Evolutionary conservation across 2,888 invertebrate genomes (phyloP).

Genomic region (Sericinus montela): DNA sequence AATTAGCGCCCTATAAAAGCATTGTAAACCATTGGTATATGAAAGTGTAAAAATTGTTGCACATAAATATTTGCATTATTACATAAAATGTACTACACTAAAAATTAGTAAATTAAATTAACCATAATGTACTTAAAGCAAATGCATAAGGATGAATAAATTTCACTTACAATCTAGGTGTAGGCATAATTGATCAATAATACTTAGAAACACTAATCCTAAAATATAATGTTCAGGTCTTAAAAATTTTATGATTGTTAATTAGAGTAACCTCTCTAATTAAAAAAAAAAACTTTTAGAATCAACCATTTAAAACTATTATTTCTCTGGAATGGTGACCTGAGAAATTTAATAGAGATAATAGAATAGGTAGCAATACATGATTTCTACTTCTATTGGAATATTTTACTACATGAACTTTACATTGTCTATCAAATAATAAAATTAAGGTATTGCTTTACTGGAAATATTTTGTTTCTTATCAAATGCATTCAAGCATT

Average conservation of each 20-base stretch:
- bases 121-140: not conserved
- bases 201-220: slow-evolving; percentile 19
- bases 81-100: not conserved
- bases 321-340: slow-evolving; percentile 17
- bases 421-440: slow-evolving; percentile 1
- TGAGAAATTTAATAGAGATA: not conserved
- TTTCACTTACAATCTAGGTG: slow-evolving; percentile 11
- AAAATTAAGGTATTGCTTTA: no score
- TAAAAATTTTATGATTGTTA: slow-evolving; percentile 20
- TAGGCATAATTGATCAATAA: slow-evolving; percentile 21
- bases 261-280: slow-evolving; percentile 23
- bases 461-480: slow-evolving; percentile 11
- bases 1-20: not conserved
- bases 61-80: no score
- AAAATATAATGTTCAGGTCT: slow-evolving; percentile 5
- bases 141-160: slow-evolving; percentile 9
- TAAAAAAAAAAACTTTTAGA: slow-evolving; percentile 43
- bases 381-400: slow-evolving; percentile 19
- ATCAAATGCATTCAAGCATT: slow-evolving; percentile 23
- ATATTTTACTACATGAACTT: slow-evolving; percentile 10
- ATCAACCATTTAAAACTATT: slow-evolving; percentile 49
- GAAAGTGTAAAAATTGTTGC: no score
- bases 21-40: not conserved
- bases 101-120: slow-evolving; percentile 2
- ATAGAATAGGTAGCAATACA: not conserved